A percentile compares a stretch with the other conserved stretches of the same genome.
Evolutionary conservation across 2,797 vertebrate species (phyloP).

Genomic region (Loris lydekkerianus): DNA sequence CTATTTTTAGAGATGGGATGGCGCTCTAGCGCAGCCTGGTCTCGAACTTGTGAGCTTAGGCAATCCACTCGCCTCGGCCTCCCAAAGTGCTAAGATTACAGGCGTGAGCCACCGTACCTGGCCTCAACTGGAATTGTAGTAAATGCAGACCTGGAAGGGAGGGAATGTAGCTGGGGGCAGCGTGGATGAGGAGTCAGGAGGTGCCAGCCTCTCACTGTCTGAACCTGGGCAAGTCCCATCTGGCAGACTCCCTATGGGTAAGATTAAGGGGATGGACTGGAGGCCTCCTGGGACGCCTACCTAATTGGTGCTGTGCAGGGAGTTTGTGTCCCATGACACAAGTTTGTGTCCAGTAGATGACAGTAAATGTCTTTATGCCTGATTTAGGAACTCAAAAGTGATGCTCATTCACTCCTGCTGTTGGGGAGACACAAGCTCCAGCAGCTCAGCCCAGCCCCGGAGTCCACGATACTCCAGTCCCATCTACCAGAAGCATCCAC

Average conservation of each 20-base stretch:
- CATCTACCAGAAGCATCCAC: accelerated
- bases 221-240: neutral
- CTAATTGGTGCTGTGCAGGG: neutral
- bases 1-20: no score
- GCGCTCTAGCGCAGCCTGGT: no score
- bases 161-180: neutral
- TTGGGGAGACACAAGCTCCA: neutral
- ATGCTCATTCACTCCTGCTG: accelerated
- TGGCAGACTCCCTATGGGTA: accelerated
- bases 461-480: accelerated
- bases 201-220: accelerated
- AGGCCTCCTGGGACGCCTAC: accelerated
- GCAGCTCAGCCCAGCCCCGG: neutral
- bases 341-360: neutral
- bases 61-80: no score
- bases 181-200: accelerated
- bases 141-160: neutral
- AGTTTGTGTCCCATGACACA: accelerated
- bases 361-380: neutral
- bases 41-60: no score
- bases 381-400: neutral
- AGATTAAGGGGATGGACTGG: neutral
- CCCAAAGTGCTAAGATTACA: no score
- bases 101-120: no score
- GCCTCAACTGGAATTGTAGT: no score